Evolutionary conservation across 2,797 vertebrate genomes (phyloP).

Genomic region (Darevskia nairensis): DNA sequence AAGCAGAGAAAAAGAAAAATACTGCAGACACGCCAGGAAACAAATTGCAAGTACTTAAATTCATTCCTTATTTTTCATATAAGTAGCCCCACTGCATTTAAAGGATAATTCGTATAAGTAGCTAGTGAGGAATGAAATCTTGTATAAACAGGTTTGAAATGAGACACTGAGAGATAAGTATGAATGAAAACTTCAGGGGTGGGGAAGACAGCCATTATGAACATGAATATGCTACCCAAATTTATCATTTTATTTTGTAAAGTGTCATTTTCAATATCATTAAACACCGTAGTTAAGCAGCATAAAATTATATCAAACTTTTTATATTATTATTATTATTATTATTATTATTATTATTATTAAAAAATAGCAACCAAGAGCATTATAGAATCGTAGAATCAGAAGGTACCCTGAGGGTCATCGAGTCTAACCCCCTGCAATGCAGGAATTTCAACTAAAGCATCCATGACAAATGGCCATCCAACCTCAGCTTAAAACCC

Average conservation of each 20-base stretch:
- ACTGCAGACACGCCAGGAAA: background rate
- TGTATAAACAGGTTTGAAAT: background rate
- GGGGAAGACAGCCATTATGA: background rate
- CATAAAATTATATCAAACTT: background rate
- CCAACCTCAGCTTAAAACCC: background rate
- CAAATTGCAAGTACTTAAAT: background rate
- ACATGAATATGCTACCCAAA: background rate
- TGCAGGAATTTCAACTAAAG: too few relatives aligned
- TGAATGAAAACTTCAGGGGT: background rate
- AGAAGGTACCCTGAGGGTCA: too few relatives aligned
- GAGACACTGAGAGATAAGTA: background rate
- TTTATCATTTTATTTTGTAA: background rate
- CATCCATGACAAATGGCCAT: too few relatives aligned
- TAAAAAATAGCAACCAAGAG: too few relatives aligned
- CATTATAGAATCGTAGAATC: too few relatives aligned
- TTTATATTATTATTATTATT: too few relatives aligned
- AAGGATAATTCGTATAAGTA: background rate
- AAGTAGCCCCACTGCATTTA: background rate
- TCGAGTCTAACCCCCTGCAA: too few relatives aligned
- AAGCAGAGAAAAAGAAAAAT: constrained; percentile 10
- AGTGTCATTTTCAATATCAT: background rate
- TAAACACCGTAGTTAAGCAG: background rate
- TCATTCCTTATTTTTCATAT: background rate
- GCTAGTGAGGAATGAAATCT: background rate
- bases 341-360: too few relatives aligned